Base-by-base conservation (phyloP, 35 echinoderm and acorn worm species). In the Ptychodera flava region DNA sequence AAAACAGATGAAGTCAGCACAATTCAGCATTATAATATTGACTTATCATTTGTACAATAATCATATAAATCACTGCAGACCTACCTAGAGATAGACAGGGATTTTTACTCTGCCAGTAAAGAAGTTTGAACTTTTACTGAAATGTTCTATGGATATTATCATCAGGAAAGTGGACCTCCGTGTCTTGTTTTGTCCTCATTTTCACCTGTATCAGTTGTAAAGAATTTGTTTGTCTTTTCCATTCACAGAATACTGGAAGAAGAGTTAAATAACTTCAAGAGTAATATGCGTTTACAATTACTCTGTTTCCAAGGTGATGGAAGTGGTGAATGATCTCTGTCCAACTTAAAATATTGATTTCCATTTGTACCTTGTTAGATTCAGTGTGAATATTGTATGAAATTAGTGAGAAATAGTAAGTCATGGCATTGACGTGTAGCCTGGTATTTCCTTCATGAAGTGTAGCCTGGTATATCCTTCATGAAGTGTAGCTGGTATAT, bases 211-310 rank as follows among this genome's bases (percentile, higher is more conserved):
- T n/a, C n/a, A n/a, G n/a, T n/a, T n/a, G n/a, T n/a, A n/a, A n/a
- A n/a, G n/a, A n/a, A n/a, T n/a, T n/a, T n/a, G n/a, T 33, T 12
- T 29, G 1, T 33, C n/a, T 80, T 14, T 33, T 33, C 1, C n/a
- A 33, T 77, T 86, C 77, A 34, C 76, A 86, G 84, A 77, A 33
- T 53, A 31, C 45, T 86, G 29, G 45, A 33, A 29, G 38, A 86
- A 86, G 35, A 38, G 1, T 31, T 86, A 15, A 78, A 12, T 28
- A 80, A 77, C 0, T 94, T 91, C 83, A 76, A 79, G 0, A 88
- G 84, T 83, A 89, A 94, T 37, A 87, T 88, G 34, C 86, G 86
- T 33, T 94, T 94, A 79, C 93, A 88, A 31, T 78, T 94, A 31
- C 34, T 82, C 29, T 94, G 93, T 79, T 94, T 94, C 84, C 45